Evolutionary conservation across 2,797 vertebrate species (phyloP), one percentile per base, ranked within the genome.

Genomic region (Ataeniobius toweri): DNA sequence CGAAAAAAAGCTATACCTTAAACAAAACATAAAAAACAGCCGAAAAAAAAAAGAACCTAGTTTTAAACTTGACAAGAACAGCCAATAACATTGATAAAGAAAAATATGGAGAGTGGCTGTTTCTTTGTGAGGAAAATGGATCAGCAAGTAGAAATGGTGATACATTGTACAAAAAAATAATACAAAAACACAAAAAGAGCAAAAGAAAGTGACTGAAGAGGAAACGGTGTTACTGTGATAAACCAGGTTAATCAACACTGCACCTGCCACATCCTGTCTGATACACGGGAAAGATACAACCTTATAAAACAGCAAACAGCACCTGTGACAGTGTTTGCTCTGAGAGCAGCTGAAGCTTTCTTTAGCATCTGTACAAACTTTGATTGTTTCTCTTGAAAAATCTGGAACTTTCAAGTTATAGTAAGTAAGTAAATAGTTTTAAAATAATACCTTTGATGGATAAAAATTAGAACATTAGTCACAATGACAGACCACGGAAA

Each of bases 11-110:
- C 22, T 72, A 67, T 39, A 70, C n/a, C n/a, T 20, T 13, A 77
- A 51, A 79, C 56, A 44, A 68, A 39, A 81, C 22, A 68, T 18
- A 16, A 39, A 4, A 76, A 55, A 77, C 36, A 72, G 44, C 14
- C 39, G 14, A 12, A 53, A 28, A 75, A 74, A 76, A 71, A 67
- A 20, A 50, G 78, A 79, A 74, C 20, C 53, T 79, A 61, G 77
- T 81, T 67, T 80, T 59, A 65, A 61, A 79, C 50, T 80, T 78
- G 63, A 82, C 80, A 89, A 85, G 83, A 77, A 80, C 81, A n/a
- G 36, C 71, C 76, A 87, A 86, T 82, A 79, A 79, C 9, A 39
- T 48, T 73, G 83, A 79, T 58, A 59, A 87, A 53, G 56, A 77
- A 51, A 18, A 58, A 36, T 46, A 79, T n/a, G 48, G 26, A 74